Evolutionary conservation across 1,140 invertebrate species (phyloP).

Genomic region (Pseudobourletiella spinata): DNA sequence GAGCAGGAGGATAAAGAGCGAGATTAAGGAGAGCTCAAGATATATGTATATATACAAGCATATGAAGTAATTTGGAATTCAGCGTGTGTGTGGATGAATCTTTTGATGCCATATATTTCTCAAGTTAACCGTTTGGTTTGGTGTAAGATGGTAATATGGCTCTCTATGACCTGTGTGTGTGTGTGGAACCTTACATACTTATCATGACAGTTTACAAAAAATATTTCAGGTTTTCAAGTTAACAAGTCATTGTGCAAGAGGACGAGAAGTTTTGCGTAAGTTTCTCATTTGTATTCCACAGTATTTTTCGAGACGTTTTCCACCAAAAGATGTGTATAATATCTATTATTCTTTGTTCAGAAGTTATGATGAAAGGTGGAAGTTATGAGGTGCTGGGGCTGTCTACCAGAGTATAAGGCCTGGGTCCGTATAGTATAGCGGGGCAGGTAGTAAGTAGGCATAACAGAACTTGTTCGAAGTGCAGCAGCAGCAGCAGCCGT

Average conservation of each 20-base stretch:
- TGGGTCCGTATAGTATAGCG: too few species aligned
- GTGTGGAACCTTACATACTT: neutral
- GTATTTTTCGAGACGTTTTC: neutral
- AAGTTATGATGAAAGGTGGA: neutral
- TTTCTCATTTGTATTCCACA: constrained; percentile 7
- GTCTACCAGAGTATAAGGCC: too few species aligned
- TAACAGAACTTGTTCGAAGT: neutral
- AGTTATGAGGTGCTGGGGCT: neutral
- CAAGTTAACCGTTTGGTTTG: neutral
- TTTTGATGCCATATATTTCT: neutral
- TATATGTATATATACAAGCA: too few species aligned
- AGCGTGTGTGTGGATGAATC: neutral
- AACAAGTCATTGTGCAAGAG: constrained; percentile 22
- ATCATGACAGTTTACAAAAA: constrained; percentile 1
- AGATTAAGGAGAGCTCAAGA: too few species aligned
- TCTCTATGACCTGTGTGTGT: too few species aligned
- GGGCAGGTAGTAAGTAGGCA: neutral
- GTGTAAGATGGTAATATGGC: neutral
- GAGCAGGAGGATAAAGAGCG: too few species aligned
- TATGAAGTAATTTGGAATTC: neutral
- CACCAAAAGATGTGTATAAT: neutral
- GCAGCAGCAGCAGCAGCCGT: too few species aligned
- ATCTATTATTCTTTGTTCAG: neutral
- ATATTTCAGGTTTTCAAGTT: constrained; percentile 22
- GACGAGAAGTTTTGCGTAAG: constrained; percentile 26